Base-by-base conservation (phyloP, 2,888 invertebrate species). In the Noctua janthe region DNA sequence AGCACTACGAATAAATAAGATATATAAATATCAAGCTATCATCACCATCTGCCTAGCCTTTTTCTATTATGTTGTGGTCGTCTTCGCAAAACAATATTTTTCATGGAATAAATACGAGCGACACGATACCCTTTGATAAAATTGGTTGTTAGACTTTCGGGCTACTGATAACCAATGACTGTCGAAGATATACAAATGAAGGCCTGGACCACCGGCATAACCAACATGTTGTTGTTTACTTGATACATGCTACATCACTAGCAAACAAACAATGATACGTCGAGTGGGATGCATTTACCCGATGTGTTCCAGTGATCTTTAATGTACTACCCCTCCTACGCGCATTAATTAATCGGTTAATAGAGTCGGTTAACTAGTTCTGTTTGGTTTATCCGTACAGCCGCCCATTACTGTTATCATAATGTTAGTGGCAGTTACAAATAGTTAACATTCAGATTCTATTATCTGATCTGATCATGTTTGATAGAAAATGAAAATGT, bases 281-380 rank as follows among this genome's bases (percentile, higher is more conserved):
- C 23, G 54, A 51, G 35, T 66, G 39, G 29, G n/a, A 64, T 72
- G 39, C 56, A 64, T 64, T 49, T 29, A 35, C 47, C 20, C n/a
- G 47, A 54, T 62, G 54, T 62, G 62, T 72, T 77, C 20, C 10
- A 69, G 62, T 69, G 56, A 39, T 62, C 59, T 62, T 69, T 76
- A 83, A 62, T 69, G 29, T 51, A 59, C 56, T 51, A 29, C 17
- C 23, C 47, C 56, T 10, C 43, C 56, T 72, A 72, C 71, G n/a
- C 20, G n/a, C 17, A 43, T 56, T 73, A 49, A 73, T 72, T 72
- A 70, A 73, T 73, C 64, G 20, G 35, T 77, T 70, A 77, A 73
- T 62, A 47, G 29, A 70, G 56, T 59, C n/a, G n/a, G n/a, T 70
- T 59, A 70, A 73, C 35, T 62, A 83, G 62, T 64, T 73, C 13